Percentiles rank a stretch among this genome's conserved stretches.
Evolutionary conservation across 1,140 invertebrate species (phyloP).

Genomic region (Hyles vespertilio): DNA sequence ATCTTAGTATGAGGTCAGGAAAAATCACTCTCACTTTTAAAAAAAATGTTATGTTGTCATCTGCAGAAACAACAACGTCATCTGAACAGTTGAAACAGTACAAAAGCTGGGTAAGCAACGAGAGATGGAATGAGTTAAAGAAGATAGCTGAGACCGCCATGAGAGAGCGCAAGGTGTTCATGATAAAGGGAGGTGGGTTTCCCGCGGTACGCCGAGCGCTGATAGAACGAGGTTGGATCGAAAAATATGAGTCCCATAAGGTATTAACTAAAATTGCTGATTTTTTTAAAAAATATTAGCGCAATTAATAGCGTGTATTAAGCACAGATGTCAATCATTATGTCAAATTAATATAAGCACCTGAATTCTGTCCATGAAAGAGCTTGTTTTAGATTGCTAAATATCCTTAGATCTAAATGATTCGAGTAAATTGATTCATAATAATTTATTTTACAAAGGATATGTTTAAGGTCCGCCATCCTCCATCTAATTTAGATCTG

Average conservation of each 20-base stretch:
- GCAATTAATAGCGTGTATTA: too few species aligned
- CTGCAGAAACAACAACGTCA: slow-evolving; percentile 42
- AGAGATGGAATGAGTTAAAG: slow-evolving; percentile 71
- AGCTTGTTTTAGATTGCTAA: too few species aligned
- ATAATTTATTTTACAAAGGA: slow-evolving; percentile 2
- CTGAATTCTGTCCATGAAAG: too few species aligned
- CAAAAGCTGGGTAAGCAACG: slow-evolving; percentile 64
- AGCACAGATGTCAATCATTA: too few species aligned
- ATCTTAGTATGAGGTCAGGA: too few species aligned
- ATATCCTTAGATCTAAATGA: too few species aligned
- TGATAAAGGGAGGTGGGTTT: slow-evolving; percentile 75
- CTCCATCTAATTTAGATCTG: slow-evolving; percentile 72
- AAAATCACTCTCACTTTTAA: too few species aligned
- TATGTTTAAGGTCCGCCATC: slow-evolving; percentile 54
- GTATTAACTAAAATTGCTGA: slow-evolving; percentile 19
- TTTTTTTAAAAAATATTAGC: neutral
- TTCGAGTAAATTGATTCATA: too few species aligned
- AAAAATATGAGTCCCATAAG: slow-evolving; percentile 79
- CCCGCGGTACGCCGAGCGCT: slow-evolving; percentile 75
- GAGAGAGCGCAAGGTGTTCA: slow-evolving; percentile 71
- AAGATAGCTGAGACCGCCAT: slow-evolving; percentile 68
- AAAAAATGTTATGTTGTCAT: neutral
- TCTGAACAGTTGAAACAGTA: slow-evolving; percentile 63
- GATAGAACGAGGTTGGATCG: slow-evolving; percentile 78
- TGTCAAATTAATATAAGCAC: too few species aligned